Evolutionary conservation across 2,797 vertebrate genomes (phyloP), one percentile per base, ranked within the genome.

Genomic region (Pagetopsis macropterus): DNA sequence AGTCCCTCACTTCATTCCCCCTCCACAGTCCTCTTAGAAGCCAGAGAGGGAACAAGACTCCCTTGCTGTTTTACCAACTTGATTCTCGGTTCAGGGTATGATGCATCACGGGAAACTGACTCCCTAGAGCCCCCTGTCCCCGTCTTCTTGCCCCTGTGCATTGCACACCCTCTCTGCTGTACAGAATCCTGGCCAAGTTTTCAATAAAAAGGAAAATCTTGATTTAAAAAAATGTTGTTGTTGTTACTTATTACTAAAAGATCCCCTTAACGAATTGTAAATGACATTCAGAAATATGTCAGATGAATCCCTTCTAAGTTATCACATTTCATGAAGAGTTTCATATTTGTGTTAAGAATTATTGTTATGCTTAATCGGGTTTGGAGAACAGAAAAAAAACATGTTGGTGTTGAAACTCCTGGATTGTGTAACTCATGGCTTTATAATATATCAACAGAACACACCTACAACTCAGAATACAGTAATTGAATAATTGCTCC

Each of bases 131-230:
- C 83, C 83, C 79, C 82, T 50, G 43, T 31, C 75, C 83, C 27
- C 21, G 45, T 68, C 79, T 85, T 86, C 84, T 84, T 84, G 86
- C 87, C 87, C 82, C 82, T 83, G 84, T 92, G 89, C 89, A 90
- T 77, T 85, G 83, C 90, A 87, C 88, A 79, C 87, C 85, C 84
- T 86, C 90, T 91, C 87, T 90, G 90, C 90, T 95, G 92, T 94
- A 94, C 93, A 93, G 91, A 94, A 89, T 93, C 91, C 91, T 94
- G 93, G 90, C 88, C 90, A 91, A 87, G 90, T 94, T 95, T 95
- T 94, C 92, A 95, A 94, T 95, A 95, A 95, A 95, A 93, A 83
- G 78, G 71, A 85, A 90, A 91, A 92, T 89, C 66, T 91, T 92
- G 79, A 93, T 88, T 90, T 91, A 79, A 93, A 84, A 83, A 83